Base-by-base conservation (phyloP, 1,140 invertebrate species). In the Charaxes varanes region DNA sequence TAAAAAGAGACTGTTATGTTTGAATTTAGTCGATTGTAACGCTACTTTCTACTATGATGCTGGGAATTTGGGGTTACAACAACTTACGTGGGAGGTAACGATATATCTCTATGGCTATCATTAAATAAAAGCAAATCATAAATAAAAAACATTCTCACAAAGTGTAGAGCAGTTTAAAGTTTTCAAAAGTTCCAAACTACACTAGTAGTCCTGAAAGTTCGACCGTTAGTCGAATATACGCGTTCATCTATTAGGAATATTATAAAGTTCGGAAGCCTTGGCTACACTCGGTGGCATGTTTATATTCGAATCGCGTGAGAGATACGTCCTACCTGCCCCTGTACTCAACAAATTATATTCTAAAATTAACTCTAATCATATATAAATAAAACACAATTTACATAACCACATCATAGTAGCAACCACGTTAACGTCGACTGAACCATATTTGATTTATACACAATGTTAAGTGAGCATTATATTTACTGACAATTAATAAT, bases 231-330 rank as follows among this genome's bases (percentile, higher is more conserved):
- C 66, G 51, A 59, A 74, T 70, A 73, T 68, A 73, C 63, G 62
- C 60, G 62, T 71, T 62, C 62, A 59, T 73, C 64, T 76, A 78
- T 71, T 70, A 71, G 49, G 62, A 76, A 77, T 71, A 70, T 41
- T 46, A 38, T 74, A 55, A 46, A 57, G 62, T 61, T 53, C 28
- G 41, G n/a, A 50, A 57, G 52, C 45, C 53, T 46, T 33, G 41
- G 58, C 45, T 49, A 53, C 57, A 52, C 62, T 53, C 60, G 40
- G 56, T 65, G 62, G 62, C 62, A 68, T 64, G 63, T 76, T 80
- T 73, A 78, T 73, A 68, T 66, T 67, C 69, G 44, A 56, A 73
- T 80, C 76, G 73, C 73, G 73, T 80, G 71, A 67, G 63, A 58
- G 60, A 65, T 67, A 52, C 51, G 62, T 57, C 51, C 53, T 49